Conservation (phyloP, 2,888 invertebrate genomes). For the Panorpa germanica region DNA sequence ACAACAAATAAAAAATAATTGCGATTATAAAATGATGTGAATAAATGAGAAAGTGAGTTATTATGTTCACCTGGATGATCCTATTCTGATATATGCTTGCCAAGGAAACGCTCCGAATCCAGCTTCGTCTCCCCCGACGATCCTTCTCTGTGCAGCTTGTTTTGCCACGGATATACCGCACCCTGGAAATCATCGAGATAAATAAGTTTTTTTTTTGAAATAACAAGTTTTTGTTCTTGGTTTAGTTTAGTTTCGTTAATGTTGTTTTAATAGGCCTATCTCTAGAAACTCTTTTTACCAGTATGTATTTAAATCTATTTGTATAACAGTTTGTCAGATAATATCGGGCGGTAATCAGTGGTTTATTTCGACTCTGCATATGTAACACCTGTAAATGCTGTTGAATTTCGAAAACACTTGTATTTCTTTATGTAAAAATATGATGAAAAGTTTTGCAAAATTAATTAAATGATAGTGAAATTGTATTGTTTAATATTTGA, state of each 20-base stretch:
- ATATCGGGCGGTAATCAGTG: no score
- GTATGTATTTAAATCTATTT: conserved; percentile 6
- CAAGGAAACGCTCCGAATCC: conserved; percentile 90
- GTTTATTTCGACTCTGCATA: no score
- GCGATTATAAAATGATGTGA: conserved; percentile 12
- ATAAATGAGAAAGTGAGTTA: no score
- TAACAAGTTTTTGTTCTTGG: conserved; percentile 5
- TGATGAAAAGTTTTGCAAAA: no score
- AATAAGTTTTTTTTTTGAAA: conserved; percentile 5
- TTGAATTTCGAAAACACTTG: no score
- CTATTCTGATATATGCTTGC: conserved; percentile 89
- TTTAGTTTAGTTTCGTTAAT: conserved; percentile 5
- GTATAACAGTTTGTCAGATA: conserved; percentile 8
- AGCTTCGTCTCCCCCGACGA: conserved; percentile 85
- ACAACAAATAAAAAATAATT: conserved; percentile 12
- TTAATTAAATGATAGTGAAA: no score
- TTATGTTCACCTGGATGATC: conserved; percentile 61
- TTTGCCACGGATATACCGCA: conserved; percentile 75
- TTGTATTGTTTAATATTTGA: no score
- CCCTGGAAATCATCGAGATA: conserved; percentile 33
- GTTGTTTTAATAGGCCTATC: conserved; percentile 1
- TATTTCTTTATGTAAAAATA: no score
- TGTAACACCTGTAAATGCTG: no score
- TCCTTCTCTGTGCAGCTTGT: conserved; percentile 72
- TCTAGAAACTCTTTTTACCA: conserved; percentile 4